These are phyloP conservation scores for Poeciliopsis gracilis DNA, from an alignment of 2,797 vertebrate species.

Conservation along the genomic window DNA sequence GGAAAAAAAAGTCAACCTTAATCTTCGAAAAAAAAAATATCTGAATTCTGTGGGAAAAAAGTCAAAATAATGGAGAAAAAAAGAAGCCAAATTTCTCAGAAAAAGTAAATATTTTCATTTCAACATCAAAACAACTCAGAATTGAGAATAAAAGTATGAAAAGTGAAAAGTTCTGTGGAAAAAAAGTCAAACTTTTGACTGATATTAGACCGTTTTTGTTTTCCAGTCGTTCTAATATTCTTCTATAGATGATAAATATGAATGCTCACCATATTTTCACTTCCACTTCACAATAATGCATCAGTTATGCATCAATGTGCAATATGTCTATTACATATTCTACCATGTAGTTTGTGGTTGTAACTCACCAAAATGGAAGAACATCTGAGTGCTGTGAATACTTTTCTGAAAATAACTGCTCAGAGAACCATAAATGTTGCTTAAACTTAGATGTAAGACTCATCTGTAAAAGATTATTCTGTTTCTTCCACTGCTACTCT, in stretches of 20 bases:
- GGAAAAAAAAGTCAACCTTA: neutral
- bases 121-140: neutral
- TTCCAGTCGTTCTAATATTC: neutral
- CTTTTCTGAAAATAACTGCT: neutral
- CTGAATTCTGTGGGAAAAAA: neutral
- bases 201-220: neutral
- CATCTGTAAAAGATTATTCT: conserved; percentile 8
- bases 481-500: conserved; percentile 1
- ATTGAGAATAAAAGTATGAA: neutral
- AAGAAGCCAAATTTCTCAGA: neutral
- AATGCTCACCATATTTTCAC: neutral
- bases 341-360: neutral
- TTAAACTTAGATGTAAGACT: neutral
- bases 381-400: neutral
- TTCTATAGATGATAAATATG: neutral
- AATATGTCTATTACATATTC: neutral
- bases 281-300: neutral
- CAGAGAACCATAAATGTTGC: neutral
- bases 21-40: neutral
- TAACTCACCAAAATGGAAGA: neutral
- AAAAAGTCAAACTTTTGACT: neutral
- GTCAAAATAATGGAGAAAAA: neutral
- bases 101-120: neutral
- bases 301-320: neutral
- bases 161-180: no score